Conservation (phyloP, 2,888 invertebrate genomes). For the Malachius bipustulatus region DNA sequence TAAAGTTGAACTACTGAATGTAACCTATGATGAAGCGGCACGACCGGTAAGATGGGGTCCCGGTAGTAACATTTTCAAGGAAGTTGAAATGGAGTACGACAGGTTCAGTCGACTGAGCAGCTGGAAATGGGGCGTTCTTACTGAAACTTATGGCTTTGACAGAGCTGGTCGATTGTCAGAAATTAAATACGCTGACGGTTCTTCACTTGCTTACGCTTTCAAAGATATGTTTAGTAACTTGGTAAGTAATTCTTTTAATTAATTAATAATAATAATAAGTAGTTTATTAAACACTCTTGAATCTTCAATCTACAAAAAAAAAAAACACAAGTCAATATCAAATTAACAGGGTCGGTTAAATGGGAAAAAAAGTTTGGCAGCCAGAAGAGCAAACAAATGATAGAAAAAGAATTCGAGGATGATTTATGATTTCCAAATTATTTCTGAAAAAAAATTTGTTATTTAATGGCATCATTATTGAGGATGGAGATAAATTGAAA, state of each 20-base stretch:
- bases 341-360: too few relatives aligned
- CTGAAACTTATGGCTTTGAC: constrained; percentile 84
- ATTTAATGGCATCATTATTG: too few relatives aligned
- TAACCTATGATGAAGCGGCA: constrained; percentile 76
- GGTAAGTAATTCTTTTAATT: constrained; percentile 34
- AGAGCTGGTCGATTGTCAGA: constrained; percentile 80
- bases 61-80: constrained; percentile 72
- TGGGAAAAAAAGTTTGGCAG: too few relatives aligned
- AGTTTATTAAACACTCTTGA: background rate
- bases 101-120: constrained; percentile 76
- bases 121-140: constrained; percentile 89
- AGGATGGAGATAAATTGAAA: too few relatives aligned
- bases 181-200: constrained; percentile 82
- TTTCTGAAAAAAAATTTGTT: too few relatives aligned
- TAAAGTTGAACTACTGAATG: constrained; percentile 70
- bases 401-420: too few relatives aligned
- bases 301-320: too few relatives aligned
- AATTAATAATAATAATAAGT: too few relatives aligned
- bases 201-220: constrained; percentile 83
- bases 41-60: constrained; percentile 78
- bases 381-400: too few relatives aligned
- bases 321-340: too few relatives aligned
- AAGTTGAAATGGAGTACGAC: constrained; percentile 86
- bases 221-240: constrained; percentile 82
- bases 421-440: too few relatives aligned